phyloP scores from a whole-genome alignment of 2,797 vertebrate species.

The Myotis findleyi region DNA sequence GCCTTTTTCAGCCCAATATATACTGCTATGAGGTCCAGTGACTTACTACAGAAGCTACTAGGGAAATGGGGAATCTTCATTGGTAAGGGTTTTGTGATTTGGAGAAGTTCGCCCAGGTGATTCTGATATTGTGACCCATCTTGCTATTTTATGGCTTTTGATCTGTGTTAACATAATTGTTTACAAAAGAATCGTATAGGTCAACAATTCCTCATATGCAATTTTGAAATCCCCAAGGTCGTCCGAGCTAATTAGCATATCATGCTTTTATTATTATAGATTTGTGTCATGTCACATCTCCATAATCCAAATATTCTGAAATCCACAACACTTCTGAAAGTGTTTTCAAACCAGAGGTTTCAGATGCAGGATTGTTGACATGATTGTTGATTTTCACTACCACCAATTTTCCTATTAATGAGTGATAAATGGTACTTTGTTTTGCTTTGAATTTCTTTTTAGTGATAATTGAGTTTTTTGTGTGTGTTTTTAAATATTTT shows the following conservation, averaged over 20 bases:
- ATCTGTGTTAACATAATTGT: neutral
- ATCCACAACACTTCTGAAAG: neutral
- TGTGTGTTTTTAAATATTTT: too few relatives aligned
- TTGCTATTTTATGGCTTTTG: constrained; percentile 30
- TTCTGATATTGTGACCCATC: neutral
- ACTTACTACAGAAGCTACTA: neutral
- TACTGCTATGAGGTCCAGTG: neutral
- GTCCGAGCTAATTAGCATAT: too few relatives aligned
- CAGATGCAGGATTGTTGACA: neutral
- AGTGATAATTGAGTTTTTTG: too few relatives aligned
- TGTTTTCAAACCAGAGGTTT: constrained; percentile 38
- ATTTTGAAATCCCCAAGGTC: neutral
- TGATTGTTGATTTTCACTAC: neutral
- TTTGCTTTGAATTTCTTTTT: constrained; percentile 47
- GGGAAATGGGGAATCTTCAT: neutral
- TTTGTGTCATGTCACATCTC: neutral
- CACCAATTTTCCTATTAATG: neutral
- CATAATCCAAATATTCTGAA: constrained; percentile 3
- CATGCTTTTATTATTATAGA: too few relatives aligned
- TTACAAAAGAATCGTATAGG: neutral
- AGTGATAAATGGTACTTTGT: neutral
- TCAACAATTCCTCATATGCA: neutral
- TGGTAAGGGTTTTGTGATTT: constrained; percentile 37
- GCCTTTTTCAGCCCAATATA: neutral
- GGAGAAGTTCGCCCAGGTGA: neutral